Evolutionary conservation across 2,113 vertebrate species (phyloP).

Genomic region (Bambusicola thoracicus): DNA sequence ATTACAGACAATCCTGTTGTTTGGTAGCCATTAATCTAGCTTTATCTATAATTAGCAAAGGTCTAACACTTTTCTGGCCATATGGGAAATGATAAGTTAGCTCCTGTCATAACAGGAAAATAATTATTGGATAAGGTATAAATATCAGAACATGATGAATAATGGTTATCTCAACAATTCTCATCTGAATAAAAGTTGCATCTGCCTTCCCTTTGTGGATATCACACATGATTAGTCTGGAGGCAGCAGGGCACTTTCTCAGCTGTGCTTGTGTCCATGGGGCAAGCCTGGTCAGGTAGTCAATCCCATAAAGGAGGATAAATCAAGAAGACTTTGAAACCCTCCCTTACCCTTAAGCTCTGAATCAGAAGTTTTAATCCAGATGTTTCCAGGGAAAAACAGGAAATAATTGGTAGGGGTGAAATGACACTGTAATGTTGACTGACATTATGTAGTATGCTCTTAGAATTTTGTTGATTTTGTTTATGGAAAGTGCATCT

Average conservation of each 20-base stretch:
- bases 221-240: constrained; percentile 16
- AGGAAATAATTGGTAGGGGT: not conserved
- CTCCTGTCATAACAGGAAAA: constrained; percentile 29
- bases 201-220: constrained; percentile 41
- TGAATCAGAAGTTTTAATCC: not conserved
- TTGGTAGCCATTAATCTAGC: constrained; percentile 50
- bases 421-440: not conserved
- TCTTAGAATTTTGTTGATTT: not conserved
- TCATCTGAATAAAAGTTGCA: constrained; percentile 47
- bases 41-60: constrained; percentile 46
- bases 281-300: not conserved
- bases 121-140: constrained; percentile 38
- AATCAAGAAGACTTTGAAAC: not conserved
- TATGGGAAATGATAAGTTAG: constrained; percentile 61
- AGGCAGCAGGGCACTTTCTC: not conserved
- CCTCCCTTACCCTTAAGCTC: not conserved
- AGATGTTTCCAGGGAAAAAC: not conserved
- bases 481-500: not conserved
- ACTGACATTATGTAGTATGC: not conserved
- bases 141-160: constrained; percentile 56
- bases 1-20: constrained; percentile 30
- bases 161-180: constrained; percentile 7
- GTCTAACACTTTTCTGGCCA: constrained; percentile 42
- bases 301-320: not conserved
- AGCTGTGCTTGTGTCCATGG: not conserved